Evolutionary conservation across 2,113 vertebrate species (phyloP).

Genomic region (Podocnemis expansa): DNA sequence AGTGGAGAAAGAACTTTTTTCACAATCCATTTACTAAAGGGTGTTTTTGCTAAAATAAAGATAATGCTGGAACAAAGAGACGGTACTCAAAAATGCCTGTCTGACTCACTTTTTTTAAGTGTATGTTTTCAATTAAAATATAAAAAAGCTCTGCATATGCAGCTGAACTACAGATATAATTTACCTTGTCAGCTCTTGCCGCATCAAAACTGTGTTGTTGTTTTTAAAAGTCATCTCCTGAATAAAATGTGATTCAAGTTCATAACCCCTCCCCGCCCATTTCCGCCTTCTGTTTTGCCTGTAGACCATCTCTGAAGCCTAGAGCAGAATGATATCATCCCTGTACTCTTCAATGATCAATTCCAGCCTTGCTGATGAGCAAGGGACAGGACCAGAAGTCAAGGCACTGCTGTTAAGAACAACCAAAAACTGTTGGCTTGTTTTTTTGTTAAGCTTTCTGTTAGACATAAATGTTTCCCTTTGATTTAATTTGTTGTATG

Average conservation of each 20-base stretch:
- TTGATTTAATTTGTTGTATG: not conserved
- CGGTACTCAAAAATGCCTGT: not conserved
- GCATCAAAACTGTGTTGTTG: slow-evolving; percentile 23
- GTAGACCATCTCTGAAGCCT: not conserved
- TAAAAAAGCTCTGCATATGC: not conserved
- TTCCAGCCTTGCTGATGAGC: not conserved
- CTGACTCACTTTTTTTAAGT: not conserved
- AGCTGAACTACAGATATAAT: slow-evolving; percentile 24
- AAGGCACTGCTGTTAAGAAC: not conserved
- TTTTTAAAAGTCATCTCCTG: slow-evolving; percentile 18
- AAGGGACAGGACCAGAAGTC: not conserved
- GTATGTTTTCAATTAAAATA: slow-evolving; percentile 50
- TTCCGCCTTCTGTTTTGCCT: not conserved
- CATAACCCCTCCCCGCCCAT: not conserved
- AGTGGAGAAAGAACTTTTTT: not conserved
- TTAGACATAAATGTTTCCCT: not conserved
- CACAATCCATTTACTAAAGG: not conserved
- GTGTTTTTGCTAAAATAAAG: not conserved
- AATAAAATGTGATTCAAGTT: not conserved
- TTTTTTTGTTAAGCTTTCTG: not conserved
- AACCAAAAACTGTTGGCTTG: not conserved
- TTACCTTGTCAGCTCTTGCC: slow-evolving; percentile 32
- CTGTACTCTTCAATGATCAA: not conserved
- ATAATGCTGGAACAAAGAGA: not conserved
- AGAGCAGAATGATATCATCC: not conserved